Percentiles rank a stretch among this genome's conserved stretches.
Conservation (phyloP, 2,797 vertebrate species). For the Otolemur crassicaudatus region DNA sequence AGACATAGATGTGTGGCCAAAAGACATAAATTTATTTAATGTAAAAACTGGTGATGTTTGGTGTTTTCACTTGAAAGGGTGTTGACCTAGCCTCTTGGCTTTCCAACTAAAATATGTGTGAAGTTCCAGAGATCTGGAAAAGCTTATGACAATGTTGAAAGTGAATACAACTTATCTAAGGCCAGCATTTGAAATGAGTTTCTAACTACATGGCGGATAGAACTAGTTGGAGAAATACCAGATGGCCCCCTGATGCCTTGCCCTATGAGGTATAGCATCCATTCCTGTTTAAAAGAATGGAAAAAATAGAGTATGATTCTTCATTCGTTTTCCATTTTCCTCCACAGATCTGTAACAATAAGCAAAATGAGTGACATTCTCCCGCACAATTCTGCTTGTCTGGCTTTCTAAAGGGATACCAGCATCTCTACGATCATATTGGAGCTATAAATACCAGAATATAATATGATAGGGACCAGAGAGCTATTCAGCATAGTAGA, state of each 20-base stretch:
- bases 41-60: conserved; percentile 60
- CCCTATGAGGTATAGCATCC: not conserved
- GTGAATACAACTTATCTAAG: conserved; percentile 45
- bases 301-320: not conserved
- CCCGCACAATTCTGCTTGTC: not conserved
- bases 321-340: not conserved
- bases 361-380: not conserved
- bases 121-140: conserved; percentile 57
- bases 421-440: not conserved
- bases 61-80: conserved; percentile 59
- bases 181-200: conserved; percentile 47
- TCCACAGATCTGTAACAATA: not conserved
- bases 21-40: conserved; percentile 81
- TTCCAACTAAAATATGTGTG: conserved; percentile 74
- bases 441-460: not conserved
- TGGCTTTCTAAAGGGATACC: not conserved
- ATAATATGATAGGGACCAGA: not conserved
- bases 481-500: not conserved
- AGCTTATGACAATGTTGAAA: conserved; percentile 50
- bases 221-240: not conserved
- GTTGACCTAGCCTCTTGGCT: conserved; percentile 19
- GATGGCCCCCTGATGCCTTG: not conserved
- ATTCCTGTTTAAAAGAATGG: not conserved
- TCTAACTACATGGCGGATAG: not conserved
- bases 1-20: conserved; percentile 62